Conservation (phyloP, 35 echinoderm and acorn worm species). For the Antedon bifida region DNA sequence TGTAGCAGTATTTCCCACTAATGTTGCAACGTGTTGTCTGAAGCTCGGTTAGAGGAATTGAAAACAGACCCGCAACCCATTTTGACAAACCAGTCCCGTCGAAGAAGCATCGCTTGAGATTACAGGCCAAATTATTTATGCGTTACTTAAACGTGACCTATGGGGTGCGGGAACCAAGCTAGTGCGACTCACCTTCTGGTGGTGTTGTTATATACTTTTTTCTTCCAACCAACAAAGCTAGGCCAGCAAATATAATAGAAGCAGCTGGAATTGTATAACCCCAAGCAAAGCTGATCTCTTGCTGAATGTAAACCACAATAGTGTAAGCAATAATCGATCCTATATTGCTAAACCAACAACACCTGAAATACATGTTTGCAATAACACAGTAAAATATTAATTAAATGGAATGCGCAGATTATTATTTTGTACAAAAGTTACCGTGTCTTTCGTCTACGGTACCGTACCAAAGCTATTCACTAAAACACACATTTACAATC, state of each 20-base stretch:
- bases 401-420: too few relatives aligned
- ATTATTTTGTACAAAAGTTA: too few relatives aligned
- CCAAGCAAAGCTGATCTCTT: slow-evolving; percentile 51
- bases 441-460: too few relatives aligned
- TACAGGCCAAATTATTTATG: not conserved
- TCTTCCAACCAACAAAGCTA: slow-evolving; percentile 34
- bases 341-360: slow-evolving; percentile 96
- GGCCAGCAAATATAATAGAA: slow-evolving; percentile 34
- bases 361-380: slow-evolving; percentile 33
- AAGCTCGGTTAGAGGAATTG: not conserved
- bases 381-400: too few relatives aligned
- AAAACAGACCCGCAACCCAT: not conserved
- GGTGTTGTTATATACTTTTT: slow-evolving; percentile 41
- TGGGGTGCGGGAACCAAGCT: not conserved
- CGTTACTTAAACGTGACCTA: not conserved
- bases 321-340: slow-evolving; percentile 77
- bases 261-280: slow-evolving; percentile 66
- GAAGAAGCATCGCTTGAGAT: not conserved
- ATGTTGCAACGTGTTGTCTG: too few relatives aligned
- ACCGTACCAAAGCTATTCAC: too few relatives aligned
- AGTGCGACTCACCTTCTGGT: slow-evolving; percentile 41
- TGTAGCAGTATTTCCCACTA: too few relatives aligned
- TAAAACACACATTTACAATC: too few relatives aligned
- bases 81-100: not conserved
- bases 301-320: slow-evolving; percentile 68